Evolutionary conservation across 2,113 vertebrate species (phyloP).

Genomic region (Corythaixoides concolor): DNA sequence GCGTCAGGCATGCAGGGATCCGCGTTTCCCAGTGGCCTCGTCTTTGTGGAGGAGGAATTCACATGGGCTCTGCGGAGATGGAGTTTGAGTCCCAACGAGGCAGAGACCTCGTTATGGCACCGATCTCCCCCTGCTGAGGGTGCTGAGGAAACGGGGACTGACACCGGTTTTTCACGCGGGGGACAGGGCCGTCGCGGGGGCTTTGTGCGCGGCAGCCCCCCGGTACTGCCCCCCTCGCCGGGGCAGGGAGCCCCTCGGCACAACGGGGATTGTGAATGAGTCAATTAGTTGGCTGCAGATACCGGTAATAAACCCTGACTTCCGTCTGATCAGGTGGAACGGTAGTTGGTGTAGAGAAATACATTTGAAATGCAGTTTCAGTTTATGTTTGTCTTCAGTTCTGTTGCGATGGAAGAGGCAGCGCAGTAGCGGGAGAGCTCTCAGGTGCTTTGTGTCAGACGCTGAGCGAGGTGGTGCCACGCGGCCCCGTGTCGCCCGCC

Average conservation of each 20-base stretch:
- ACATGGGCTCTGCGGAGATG: neutral
- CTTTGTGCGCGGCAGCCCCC: neutral
- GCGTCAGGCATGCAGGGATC: neutral
- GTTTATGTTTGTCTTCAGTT: neutral
- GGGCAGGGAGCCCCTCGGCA: neutral
- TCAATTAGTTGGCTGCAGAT: neutral
- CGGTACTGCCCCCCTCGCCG: neutral
- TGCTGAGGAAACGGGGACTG: neutral
- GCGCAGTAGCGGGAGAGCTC: neutral
- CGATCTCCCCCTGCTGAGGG: neutral
- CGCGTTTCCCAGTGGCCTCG: fast-evolving
- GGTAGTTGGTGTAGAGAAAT: neutral
- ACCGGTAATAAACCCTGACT: neutral
- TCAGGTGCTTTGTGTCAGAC: neutral
- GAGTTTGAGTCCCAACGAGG: neutral
- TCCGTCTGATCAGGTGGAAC: neutral
- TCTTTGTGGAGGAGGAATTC: neutral
- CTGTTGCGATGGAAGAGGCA: neutral
- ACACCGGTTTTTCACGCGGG: fast-evolving
- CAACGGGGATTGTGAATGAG: neutral
- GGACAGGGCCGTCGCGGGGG: neutral
- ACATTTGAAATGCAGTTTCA: constrained; percentile 3
- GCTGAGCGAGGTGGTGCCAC: fast-evolving
- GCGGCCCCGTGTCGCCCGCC: fast-evolving
- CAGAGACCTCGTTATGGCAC: too few species aligned